Evolutionary conservation across 2,113 vertebrate species (phyloP), one percentile per base, ranked within the genome.

Genomic region (Addax nasomaculatus): DNA sequence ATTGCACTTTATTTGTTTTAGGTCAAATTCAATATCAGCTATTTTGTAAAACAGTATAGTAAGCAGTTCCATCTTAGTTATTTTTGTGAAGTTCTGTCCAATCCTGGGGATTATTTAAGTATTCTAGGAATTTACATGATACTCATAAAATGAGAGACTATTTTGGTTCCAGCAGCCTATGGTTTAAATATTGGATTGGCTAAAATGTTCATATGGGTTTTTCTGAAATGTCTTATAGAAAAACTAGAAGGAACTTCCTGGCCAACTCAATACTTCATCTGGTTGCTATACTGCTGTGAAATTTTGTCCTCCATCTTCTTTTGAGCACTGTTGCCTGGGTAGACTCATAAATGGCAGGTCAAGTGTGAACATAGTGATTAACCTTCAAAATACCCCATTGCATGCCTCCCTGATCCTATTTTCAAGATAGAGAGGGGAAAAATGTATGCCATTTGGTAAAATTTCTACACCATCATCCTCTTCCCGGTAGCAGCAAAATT

Each of bases 71-170:
- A 80, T 85, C 13, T 58, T 80, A 19, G 10, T 49, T 11, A 25
- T 55, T 95, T 92, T 43, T 14, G 29, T 33, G n/a, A 83, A 25
- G 3, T 12, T 51, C 19, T 6, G 29, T 29, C 9, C 1, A n/a
- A 49, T 85, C 45, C 5, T 81, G 11, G 79, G 60, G 43, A 83
- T 97, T 51, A 88, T 88, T 88, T 86, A 80, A 29, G 23, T 60
- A 15, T 47, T 33, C 0, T 30, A 45, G 47, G 53, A 67, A 62
- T 87, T 83, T 36, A 16, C 7, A 51, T 70, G 47, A 47, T 60
- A 33, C 0, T 58, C 3, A 70, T 33, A 60, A 45, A 67, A 43
- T 7, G 6, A 86, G 62, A 94, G 36, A 51, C 2, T 25, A 9
- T 83, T 57, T 30, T 36, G 19, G 1, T 17, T 93, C 19, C 5